A percentile compares a stretch with the other conserved stretches of the same genome.
Evolutionary conservation across 2,113 vertebrate genomes (phyloP).

Genomic region (Gallinago undulata): DNA sequence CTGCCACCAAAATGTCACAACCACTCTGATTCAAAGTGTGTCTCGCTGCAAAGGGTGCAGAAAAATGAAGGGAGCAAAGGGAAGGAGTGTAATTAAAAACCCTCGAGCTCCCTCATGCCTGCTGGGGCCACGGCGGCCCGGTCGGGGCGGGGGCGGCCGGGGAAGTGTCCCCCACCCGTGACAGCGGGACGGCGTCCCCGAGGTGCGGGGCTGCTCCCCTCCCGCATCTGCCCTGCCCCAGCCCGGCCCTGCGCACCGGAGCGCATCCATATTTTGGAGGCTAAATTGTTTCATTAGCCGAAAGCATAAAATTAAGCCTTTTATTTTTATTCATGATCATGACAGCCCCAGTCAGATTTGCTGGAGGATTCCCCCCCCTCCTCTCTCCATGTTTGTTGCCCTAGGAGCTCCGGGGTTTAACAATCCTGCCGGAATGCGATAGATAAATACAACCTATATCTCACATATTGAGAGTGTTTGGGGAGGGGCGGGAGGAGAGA

Average conservation of each 20-base stretch:
- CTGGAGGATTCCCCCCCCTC: not conserved
- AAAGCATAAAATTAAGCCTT: conserved; percentile 7
- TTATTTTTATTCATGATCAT: conserved; percentile 36
- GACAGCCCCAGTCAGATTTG: conserved; percentile 30
- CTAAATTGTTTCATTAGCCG: not conserved
- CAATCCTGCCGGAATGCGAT: conserved; percentile 32
- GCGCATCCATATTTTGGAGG: conserved; percentile 9
- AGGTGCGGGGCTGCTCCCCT: not conserved
- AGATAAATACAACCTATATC: not conserved
- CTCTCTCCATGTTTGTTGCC: not conserved
- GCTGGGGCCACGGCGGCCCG: not conserved
- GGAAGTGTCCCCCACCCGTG: not conserved
- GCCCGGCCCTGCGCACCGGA: not conserved
- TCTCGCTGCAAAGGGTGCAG: conserved; percentile 67
- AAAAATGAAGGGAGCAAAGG: conserved; percentile 59
- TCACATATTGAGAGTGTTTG: not conserved
- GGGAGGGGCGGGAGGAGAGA: not conserved
- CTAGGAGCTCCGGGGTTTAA: conserved; percentile 34
- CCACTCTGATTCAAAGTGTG: conserved; percentile 79
- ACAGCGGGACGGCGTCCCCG: not conserved
- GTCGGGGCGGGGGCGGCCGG: not conserved
- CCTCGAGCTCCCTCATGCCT: not conserved
- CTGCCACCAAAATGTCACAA: conserved; percentile 89
- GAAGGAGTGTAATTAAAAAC: conserved; percentile 62
- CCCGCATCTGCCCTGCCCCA: not conserved